A percentile compares a stretch with the other conserved stretches of the same genome.
Conservation (phyloP, 2,113 vertebrate species). For the Cavia porcellus region DNA sequence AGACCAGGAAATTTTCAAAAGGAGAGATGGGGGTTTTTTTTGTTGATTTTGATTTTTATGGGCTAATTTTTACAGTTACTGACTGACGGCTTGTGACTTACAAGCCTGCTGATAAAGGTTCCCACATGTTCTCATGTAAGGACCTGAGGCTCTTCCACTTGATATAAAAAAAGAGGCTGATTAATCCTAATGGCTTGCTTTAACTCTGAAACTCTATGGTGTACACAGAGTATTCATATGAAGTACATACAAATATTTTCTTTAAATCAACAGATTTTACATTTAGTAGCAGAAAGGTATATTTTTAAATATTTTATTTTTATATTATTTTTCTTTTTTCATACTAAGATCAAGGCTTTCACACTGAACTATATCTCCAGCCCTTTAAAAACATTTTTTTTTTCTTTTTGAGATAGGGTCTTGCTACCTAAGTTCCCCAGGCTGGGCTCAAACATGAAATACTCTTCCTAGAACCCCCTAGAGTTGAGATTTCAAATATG, state of each 20-base stretch:
- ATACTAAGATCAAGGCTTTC: background rate
- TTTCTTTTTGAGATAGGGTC: background rate
- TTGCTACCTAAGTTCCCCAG: background rate
- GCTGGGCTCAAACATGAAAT: background rate
- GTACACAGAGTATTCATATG: background rate
- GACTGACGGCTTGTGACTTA: background rate
- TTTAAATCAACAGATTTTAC: background rate
- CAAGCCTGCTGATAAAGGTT: background rate
- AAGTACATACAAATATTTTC: background rate
- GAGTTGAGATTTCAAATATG: background rate
- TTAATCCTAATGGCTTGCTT: no score
- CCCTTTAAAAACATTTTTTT: background rate
- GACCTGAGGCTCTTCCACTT: background rate
- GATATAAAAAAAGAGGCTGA: background rate
- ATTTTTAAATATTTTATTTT: background rate
- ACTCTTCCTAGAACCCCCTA: background rate
- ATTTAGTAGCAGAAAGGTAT: background rate
- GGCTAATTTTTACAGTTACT: background rate
- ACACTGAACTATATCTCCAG: background rate
- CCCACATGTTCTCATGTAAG: background rate
- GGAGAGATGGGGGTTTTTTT: background rate
- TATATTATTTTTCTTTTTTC: background rate
- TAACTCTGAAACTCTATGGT: background rate
- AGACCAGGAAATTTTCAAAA: background rate
- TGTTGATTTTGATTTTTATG: background rate